Base-by-base conservation (phyloP, 2,113 vertebrate species). In the Triplophysa dalaica region DNA sequence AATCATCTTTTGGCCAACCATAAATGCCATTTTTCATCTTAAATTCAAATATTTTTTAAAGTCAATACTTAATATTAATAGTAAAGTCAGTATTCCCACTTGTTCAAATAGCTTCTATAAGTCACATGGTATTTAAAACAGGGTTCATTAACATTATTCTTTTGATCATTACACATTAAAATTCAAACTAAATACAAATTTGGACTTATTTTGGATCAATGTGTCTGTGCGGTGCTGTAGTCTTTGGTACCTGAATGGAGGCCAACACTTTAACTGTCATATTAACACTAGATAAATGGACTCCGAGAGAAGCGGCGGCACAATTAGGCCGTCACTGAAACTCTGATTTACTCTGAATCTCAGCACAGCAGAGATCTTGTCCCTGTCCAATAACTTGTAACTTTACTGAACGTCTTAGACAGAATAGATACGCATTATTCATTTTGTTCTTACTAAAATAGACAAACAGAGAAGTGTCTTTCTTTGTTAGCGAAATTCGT, bases 181-280 rank as follows among this genome's bases (percentile, higher is more conserved):
- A 60, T 19, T 68, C 38, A 62, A 33, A 68, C 13, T 13, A 2
- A 11, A 26, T 33, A 48, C 14, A 58, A 12, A 64, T 78, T 70
- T 14, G n/a, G 50, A 8, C 14, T 54, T 14, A 7, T 68, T 54
- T 68, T 69, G 61, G 24, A 43, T 78, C 70, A 82, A 62, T n/a
- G 52, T 50, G 50, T 24, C 58, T 70, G 17, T 33, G 50, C 12
- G 29, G 41, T 22, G 22, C 14, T 19, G 33, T 75, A 58, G 65
- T 64, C 38, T 79, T 63, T 58, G 2, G 43, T 16, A 7, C 1
- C 14, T 24, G 7, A 10, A 11, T 38, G 26, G 69, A 56, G 11
- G 26, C 10, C 48, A 41, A 60, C 52, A 41, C 33, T 22, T 58
- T 58, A 43, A 38, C 26, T 56, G 69, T 56, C 69, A 72, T 38